Evolutionary conservation across 2,797 vertebrate genomes (phyloP), one percentile per base, ranked within the genome.

Genomic region (Aplochiton taeniatus): DNA sequence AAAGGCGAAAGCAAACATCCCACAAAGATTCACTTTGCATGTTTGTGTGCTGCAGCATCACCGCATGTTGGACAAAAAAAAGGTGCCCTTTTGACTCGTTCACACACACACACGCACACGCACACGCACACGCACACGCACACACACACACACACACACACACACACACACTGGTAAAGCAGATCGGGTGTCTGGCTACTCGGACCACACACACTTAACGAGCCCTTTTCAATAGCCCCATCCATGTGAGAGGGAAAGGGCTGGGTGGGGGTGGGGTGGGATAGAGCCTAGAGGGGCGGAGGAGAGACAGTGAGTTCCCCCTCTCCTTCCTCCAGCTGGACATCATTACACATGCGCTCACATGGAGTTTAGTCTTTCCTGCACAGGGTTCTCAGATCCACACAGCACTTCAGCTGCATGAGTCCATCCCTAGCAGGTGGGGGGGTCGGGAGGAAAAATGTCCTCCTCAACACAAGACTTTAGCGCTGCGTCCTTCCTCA

Each of bases 121-220:
- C 20, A 42, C 44, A 54, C 44, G 51, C 47, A 16, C 47, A 63
- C 54, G 46, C 57, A 43, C 56, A 59, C 43, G 57, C 52, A 57
- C 31, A 11, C 54, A 58, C 46, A 62, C 70, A 61, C n/a, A 47
- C 20, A 42, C 53, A 74, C 63, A 55, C 45, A 64, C 52, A 65
- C 45, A 61, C 68, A 18, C 44, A 44, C 42, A 69, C 46, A 72
- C 68, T 81, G 69, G 78, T 80, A 75, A 52, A 76, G 57, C 74
- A 68, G 65, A 45, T 55, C 43, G 54, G 72, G 77, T 78, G 67
- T 85, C 65, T 45, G 48, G 48, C 68, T 69, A 48, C 56, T 65
- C 50, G 76, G 85, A 90, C 89, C 89, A 90, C 90, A 93, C 90
- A 91, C 79, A 80, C 56, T 70, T 68, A 63, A 70, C 51, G 56